These are phyloP conservation scores for Parnassius orleans DNA, from an alignment of 2,888 invertebrate species.

Conservation along the genomic window DNA sequence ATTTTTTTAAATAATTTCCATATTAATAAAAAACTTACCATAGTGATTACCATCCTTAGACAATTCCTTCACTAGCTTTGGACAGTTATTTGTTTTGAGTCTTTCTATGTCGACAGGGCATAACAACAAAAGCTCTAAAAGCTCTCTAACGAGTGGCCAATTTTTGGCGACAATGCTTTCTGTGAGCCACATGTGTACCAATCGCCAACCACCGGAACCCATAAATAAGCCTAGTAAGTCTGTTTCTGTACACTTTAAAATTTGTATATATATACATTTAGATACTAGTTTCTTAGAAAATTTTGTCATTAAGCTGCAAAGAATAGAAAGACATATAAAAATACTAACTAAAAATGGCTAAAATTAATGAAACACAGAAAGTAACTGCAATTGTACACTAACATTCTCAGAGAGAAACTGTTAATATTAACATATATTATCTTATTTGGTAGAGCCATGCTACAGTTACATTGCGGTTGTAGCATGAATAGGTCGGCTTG, in stretches of 20 bases:
- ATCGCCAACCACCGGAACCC: conserved; percentile 94
- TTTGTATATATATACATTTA: conserved; percentile 96
- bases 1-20: too few species aligned
- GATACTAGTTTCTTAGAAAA: conserved; percentile 97
- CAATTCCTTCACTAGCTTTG: conserved; percentile 93
- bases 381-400: neutral
- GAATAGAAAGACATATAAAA: conserved; percentile 32
- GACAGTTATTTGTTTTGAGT: conserved; percentile 94
- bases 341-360: neutral
- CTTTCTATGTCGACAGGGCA: conserved; percentile 96
- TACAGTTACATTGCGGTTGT: too few species aligned
- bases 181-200: conserved; percentile 94
- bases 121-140: conserved; percentile 90
- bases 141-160: conserved; percentile 92
- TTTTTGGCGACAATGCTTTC: conserved; percentile 92
- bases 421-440: neutral
- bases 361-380: neutral
- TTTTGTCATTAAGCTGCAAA: conserved; percentile 95
- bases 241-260: conserved; percentile 91
- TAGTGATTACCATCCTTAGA: conserved; percentile 91
- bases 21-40: conserved; percentile 79
- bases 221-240: conserved; percentile 93
- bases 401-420: neutral
- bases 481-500: too few species aligned
- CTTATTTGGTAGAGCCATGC: neutral